phyloP scores from a whole-genome alignment of 2,113 vertebrate genomes.

The Cebidichthys violaceus region DNA sequence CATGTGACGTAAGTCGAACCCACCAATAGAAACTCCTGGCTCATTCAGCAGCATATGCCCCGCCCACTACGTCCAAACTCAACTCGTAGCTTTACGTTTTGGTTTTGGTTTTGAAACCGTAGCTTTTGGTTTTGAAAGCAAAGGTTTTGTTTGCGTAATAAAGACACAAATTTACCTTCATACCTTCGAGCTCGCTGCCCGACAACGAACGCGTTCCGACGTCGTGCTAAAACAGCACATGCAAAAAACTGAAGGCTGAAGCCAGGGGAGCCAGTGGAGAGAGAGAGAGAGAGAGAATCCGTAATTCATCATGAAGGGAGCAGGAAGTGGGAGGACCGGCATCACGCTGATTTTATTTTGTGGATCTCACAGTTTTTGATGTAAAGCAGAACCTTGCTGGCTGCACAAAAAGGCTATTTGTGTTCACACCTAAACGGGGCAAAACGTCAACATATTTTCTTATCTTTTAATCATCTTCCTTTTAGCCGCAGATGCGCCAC shows the following conservation, averaged over 20 bases:
- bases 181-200: no score
- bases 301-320: constrained; percentile 51
- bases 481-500: constrained; percentile 43
- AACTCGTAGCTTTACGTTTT: no score
- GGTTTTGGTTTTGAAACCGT: no score
- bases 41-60: no score
- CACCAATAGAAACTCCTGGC: no score
- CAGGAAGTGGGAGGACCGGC: constrained; percentile 46
- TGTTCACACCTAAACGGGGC: constrained; percentile 30
- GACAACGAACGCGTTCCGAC: constrained; percentile 32
- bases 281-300: constrained; percentile 30
- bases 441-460: constrained; percentile 32
- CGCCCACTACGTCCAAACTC: no score
- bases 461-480: constrained; percentile 22
- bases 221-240: constrained; percentile 21
- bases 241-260: constrained; percentile 40
- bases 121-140: no score
- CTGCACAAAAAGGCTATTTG: constrained; percentile 7
- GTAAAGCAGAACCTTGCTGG: constrained; percentile 16
- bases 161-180: no score
- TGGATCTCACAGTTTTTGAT: constrained; percentile 19
- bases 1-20: no score
- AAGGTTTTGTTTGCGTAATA: no score
- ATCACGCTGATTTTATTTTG: constrained; percentile 27
- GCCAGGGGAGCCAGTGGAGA: constrained; percentile 10